These are phyloP conservation scores for Hemichromis elongatus DNA, from an alignment of 2,113 vertebrate species.

Conservation along the genomic window DNA sequence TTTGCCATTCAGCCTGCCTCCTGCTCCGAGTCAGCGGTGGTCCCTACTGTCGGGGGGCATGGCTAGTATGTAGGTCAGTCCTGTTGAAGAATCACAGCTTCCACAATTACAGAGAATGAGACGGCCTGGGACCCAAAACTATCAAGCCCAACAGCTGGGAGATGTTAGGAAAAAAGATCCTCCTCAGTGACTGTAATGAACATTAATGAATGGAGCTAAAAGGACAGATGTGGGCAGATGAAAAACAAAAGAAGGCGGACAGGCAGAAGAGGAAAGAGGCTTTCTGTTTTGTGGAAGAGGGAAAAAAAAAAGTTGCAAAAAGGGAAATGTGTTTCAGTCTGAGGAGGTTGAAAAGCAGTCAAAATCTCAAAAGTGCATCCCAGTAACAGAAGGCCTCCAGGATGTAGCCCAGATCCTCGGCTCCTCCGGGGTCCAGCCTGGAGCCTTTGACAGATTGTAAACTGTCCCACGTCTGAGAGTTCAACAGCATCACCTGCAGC, in stretches of 20 bases:
- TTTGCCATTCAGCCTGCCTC: neutral
- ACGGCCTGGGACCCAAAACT: neutral
- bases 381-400: slow-evolving; percentile 29
- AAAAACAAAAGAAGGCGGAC: slow-evolving; percentile 1
- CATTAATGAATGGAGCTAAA: slow-evolving; percentile 20
- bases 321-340: neutral
- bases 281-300: neutral
- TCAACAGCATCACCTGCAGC: neutral
- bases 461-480: slow-evolving; percentile 6
- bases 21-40: neutral
- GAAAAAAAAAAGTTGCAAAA: neutral
- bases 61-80: slow-evolving; percentile 36
- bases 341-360: neutral
- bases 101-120: slow-evolving; percentile 37
- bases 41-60: slow-evolving; percentile 21
- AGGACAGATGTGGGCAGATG: neutral
- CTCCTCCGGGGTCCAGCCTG: neutral
- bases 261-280: neutral
- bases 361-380: slow-evolving; percentile 28
- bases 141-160: slow-evolving; percentile 41
- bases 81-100: slow-evolving; percentile 38
- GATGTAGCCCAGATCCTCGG: slow-evolving; percentile 8
- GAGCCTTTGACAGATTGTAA: slow-evolving; percentile 37
- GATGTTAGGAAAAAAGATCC: slow-evolving; percentile 25
- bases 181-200: slow-evolving; percentile 8